Evolutionary conservation across 2,113 vertebrate genomes (phyloP), one percentile per base, ranked within the genome.

Genomic region (Polyodon spathula): DNA sequence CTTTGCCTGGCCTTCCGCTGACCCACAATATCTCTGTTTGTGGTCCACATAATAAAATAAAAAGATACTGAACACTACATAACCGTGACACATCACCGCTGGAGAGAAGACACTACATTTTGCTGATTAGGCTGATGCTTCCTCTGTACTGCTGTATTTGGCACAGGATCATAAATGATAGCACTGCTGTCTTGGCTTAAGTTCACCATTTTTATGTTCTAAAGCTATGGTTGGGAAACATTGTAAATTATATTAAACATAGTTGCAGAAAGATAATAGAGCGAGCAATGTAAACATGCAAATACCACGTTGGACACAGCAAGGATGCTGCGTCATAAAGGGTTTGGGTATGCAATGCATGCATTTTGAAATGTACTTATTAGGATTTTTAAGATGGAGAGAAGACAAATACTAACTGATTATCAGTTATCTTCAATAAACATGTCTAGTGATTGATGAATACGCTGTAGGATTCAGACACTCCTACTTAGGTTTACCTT

Each of bases 141-240:
- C 76, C 79, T 80, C 76, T 71, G 37, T 65, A 77, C 69, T 85
- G 84, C 78, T 85, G 74, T 82, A 67, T 65, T 87, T 89, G 84
- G 86, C 82, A 0, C 53, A 64, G 46, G 77, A 85, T 86, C 84
- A 84, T 77, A 81, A 64, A 73, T 67, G 60, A 72, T 63, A 73
- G 73, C 69, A 81, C 62, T 73, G 66, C 63, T 76, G 54, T 69
- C 74, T 76, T 84, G 81, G 82, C 79, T 48, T 2, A 27, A 37
- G 60, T 69, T 81, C 81, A 78, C n/a, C 56, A 9, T 7, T 74
- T 63, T 62, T 63, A 66, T 66, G n/a, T 40, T 44, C 39, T 39
- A 27, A 48, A 67, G 59, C 46, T 52, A 40, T 27, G 40, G 48
- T 40, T 12, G 50, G 51, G 57, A 44, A 27, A 27, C 51, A 58